Evolutionary conservation across 2,797 vertebrate species (phyloP).

Genomic region (Catharus ustulatus): DNA sequence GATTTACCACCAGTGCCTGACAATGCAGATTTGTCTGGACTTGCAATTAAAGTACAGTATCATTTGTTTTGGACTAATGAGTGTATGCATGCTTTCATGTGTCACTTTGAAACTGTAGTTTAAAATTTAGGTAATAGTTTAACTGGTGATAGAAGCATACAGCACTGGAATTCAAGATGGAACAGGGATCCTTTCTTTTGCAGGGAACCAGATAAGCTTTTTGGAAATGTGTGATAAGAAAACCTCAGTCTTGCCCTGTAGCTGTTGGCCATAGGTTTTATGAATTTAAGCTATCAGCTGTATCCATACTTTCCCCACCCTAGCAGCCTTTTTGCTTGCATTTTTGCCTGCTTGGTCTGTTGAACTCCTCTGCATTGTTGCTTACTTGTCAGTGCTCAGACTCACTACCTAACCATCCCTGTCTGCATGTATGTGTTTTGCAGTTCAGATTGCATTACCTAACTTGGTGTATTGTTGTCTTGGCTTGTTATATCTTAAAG

Average conservation of each 20-base stretch:
- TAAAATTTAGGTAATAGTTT: background rate
- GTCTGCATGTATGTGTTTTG: background rate
- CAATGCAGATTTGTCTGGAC: slow-evolving; percentile 89
- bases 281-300: background rate
- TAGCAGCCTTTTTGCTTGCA: background rate
- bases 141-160: background rate
- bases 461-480: background rate
- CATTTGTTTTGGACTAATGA: background rate
- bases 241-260: background rate
- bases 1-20: slow-evolving; percentile 92
- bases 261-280: background rate
- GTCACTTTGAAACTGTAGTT: background rate
- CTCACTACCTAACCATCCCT: background rate
- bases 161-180: background rate
- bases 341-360: background rate
- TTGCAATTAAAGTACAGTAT: slow-evolving; percentile 87
- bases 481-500: background rate
- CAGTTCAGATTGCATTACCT: background rate
- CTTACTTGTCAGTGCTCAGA: background rate
- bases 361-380: background rate
- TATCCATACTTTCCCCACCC: background rate
- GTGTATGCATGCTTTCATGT: background rate
- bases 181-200: background rate
- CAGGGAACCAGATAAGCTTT: background rate
- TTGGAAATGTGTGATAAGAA: background rate